Base-by-base conservation (phyloP, 2,797 vertebrate genomes). In the Alectoris magna region DNA sequence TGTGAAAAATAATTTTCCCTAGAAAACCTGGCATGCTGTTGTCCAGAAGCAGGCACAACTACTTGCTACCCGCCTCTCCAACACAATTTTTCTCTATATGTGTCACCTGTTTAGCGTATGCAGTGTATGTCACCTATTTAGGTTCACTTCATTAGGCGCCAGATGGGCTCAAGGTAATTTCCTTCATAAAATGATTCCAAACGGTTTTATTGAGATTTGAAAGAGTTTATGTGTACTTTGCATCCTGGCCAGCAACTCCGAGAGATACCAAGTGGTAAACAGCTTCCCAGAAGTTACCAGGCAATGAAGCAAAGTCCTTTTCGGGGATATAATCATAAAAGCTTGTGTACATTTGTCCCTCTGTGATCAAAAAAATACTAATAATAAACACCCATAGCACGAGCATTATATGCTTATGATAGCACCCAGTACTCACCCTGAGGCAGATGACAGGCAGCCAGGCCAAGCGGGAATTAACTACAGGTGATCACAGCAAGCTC, bases 221-320 rank as follows among this genome's bases (percentile, higher is more conserved):
- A 92, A 66, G 44, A 23, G 70, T 69, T 55, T 0, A 59, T 46
- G 51, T 73, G 87, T 76, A 94, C 96, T 96, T 94, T 95, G 94
- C 92, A 78, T 91, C 77, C 78, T 86, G 90, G 70, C 41, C 87
- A 48, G 68, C 31, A 78, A 81, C 63, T 91, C 88, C 34, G 49
- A 73, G 90, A 80, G 79, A 93, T 56, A 93, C 16, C 0, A 3
- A 84, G n/a, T 0, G 4, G 60, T 63, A 76, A 92, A 90, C 55
- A 63, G 69, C 6, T 43, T 66, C 76, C 24, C 51, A 84, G 59
- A 74, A 8, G 26, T 84, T 81, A 86, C 72, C 62, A 60, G 63
- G 94, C 85, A 88, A 95, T 84, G 83, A 86, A 93, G 66, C 95
- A 96, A 96, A 94, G 95, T 96, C 90, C 74, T 0, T 26, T 62